Evolutionary conservation across 2,113 vertebrate genomes (phyloP).

Genomic region (Ochotona curzoniae): DNA sequence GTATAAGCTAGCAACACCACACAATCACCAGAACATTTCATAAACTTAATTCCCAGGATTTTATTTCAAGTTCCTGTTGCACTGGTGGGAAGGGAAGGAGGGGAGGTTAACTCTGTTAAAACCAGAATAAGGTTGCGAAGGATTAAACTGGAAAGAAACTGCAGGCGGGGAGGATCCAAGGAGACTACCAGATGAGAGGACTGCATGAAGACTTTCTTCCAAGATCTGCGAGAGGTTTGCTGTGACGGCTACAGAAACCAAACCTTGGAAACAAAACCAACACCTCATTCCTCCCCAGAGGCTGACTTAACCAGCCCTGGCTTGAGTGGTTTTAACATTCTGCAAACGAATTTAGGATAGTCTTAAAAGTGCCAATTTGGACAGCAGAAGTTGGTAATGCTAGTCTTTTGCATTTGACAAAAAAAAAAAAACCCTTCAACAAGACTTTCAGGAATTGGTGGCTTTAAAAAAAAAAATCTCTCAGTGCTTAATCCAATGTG

Average conservation of each 20-base stretch:
- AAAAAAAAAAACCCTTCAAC: conserved; percentile 39
- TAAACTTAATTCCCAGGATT: conserved; percentile 37
- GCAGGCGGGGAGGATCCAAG: background rate
- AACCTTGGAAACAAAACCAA: background rate
- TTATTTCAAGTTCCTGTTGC: conserved; percentile 55
- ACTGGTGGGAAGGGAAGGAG: background rate
- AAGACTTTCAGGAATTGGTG: conserved; percentile 37
- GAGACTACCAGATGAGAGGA: background rate
- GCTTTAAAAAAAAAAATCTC: background rate
- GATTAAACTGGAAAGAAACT: conserved; percentile 56
- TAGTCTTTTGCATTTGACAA: conserved; percentile 3
- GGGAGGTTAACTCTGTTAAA: conserved; percentile 57
- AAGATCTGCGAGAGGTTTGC: background rate
- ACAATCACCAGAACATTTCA: conserved; percentile 42
- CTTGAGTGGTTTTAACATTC: background rate
- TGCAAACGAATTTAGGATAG: background rate
- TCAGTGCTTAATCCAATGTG: background rate
- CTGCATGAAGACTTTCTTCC: background rate
- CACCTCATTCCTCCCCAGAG: background rate
- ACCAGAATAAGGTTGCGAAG: conserved; percentile 60
- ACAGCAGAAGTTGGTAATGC: background rate
- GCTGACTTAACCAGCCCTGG: background rate
- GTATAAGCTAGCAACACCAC: conserved; percentile 34
- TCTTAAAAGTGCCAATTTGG: background rate
- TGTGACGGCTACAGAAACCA: background rate